Evolutionary conservation across 2,113 vertebrate species (phyloP).

Genomic region (Micromys minutus): DNA sequence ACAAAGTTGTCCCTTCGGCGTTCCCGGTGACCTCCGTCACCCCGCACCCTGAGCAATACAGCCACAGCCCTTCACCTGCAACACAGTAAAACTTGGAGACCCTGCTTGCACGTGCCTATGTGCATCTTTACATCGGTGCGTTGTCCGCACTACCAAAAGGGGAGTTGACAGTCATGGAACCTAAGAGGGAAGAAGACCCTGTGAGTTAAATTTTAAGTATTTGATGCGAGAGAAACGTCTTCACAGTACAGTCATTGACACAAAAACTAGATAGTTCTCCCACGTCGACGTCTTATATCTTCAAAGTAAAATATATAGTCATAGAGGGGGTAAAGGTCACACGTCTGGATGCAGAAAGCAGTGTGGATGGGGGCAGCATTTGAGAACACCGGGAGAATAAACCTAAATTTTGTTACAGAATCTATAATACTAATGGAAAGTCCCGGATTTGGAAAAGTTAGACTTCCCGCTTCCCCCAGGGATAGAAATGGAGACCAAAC

Average conservation of each 20-base stretch:
- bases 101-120: not conserved
- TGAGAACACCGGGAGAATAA: not conserved
- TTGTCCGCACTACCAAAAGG: not conserved
- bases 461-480: too few relatives aligned
- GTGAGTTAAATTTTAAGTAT: not conserved
- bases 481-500: not conserved
- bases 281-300: not conserved
- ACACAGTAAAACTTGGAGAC: not conserved
- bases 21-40: not conserved
- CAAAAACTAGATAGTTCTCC: not conserved
- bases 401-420: not conserved
- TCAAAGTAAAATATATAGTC: not conserved
- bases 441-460: conserved; percentile 25
- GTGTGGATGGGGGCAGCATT: not conserved
- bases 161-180: not conserved
- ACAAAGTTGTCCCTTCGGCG: not conserved
- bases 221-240: not conserved
- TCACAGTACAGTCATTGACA: not conserved
- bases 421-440: not conserved
- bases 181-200: not conserved
- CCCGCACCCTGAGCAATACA: not conserved
- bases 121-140: not conserved
- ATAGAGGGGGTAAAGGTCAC: not conserved
- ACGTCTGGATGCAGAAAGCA: too few relatives aligned
- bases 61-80: not conserved